These are phyloP conservation scores for Drosophila niveifrons DNA, from an alignment of 2,888 invertebrate genomes.

Conservation along the genomic window DNA sequence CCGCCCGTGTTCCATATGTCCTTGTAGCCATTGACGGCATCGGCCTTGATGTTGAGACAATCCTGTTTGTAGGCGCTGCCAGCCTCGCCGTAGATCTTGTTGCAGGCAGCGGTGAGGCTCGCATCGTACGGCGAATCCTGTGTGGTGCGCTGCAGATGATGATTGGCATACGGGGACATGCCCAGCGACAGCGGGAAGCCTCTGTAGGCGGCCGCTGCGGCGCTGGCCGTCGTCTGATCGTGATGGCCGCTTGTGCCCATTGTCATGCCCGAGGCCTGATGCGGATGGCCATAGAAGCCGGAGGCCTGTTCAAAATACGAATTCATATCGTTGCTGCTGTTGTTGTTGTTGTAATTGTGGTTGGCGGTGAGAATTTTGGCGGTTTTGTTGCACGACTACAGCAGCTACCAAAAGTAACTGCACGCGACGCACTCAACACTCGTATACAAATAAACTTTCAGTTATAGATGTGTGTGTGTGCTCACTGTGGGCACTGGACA, in stretches of 20 bases:
- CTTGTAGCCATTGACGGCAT: slow-evolving; percentile 86
- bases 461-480: slow-evolving; percentile 8
- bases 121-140: slow-evolving; percentile 97
- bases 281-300: slow-evolving; percentile 97
- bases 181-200: slow-evolving; percentile 94
- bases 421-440: slow-evolving; percentile 45
- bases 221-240: slow-evolving; percentile 88
- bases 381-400: slow-evolving; percentile 71
- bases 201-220: slow-evolving; percentile 90
- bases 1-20: slow-evolving; percentile 88
- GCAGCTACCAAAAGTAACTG: slow-evolving; percentile 66
- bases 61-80: slow-evolving; percentile 88
- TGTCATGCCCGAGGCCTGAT: slow-evolving; percentile 90
- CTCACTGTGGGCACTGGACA: slow-evolving; percentile 23
- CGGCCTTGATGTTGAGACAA: slow-evolving; percentile 89
- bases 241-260: slow-evolving; percentile 90
- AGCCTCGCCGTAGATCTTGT: slow-evolving; percentile 88
- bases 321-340: slow-evolving; percentile 90
- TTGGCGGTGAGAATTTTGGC: slow-evolving; percentile 85
- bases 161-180: slow-evolving; percentile 94
- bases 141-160: slow-evolving; percentile 91
- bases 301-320: slow-evolving; percentile 96
- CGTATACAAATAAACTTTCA: slow-evolving; percentile 20
- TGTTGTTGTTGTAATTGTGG: slow-evolving; percentile 75
- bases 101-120: slow-evolving; percentile 93